These are phyloP conservation scores for Connochaetes taurinus DNA, from an alignment of 2,113 vertebrate genomes.

Conservation along the genomic window DNA sequence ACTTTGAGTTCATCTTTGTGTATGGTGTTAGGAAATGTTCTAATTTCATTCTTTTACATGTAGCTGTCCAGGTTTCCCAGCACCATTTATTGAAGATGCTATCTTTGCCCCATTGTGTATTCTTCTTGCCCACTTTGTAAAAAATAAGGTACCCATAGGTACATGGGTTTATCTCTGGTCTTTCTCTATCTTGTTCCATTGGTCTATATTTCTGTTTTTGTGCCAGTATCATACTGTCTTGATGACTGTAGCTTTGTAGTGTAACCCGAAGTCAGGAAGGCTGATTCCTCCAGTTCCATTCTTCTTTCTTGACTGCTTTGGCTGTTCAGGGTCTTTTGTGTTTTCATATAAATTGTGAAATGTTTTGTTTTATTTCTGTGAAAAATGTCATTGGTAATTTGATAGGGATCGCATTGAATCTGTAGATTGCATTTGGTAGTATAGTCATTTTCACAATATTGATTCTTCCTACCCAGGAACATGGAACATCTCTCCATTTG, in stretches of 20 bases:
- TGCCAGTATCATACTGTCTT: not conserved
- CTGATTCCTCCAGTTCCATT: not conserved
- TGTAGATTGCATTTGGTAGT: not conserved
- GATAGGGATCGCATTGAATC: not conserved
- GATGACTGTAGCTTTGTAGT: not conserved
- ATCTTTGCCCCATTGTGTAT: not conserved
- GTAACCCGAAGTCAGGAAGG: not conserved
- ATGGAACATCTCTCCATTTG: not conserved
- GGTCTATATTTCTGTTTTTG: not conserved
- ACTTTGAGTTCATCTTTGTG: not conserved
- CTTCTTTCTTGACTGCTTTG: not conserved
- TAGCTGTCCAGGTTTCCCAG: not conserved
- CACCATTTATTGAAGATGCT: not conserved
- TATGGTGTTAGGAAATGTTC: not conserved
- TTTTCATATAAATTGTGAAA: not conserved
- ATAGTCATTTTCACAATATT: not conserved
- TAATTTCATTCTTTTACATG: not conserved
- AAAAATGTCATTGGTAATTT: not conserved
- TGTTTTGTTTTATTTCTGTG: not conserved
- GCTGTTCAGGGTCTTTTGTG: not conserved
- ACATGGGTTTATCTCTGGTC: not conserved
- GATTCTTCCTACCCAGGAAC: not conserved
- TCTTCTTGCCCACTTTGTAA: not conserved
- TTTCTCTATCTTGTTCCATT: not conserved
- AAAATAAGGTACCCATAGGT: not conserved